Evolutionary conservation across 2,113 vertebrate species (phyloP), one percentile per base, ranked within the genome.

Genomic region (Canis aureus): DNA sequence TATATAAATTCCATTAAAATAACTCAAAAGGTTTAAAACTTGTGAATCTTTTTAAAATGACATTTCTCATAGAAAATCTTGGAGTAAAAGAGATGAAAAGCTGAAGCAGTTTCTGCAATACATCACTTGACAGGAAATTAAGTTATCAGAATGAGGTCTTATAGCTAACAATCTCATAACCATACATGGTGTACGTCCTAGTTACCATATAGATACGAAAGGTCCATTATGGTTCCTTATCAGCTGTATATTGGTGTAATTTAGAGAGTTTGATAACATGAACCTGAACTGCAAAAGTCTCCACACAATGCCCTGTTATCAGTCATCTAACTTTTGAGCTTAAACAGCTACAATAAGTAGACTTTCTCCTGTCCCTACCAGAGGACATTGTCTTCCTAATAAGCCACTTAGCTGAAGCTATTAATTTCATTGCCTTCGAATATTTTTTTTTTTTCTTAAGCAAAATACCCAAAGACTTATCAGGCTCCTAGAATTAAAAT

Each of bases 161-260:
- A 98, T 95, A 99, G 98, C 98, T 99, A 99, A 99, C 98, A 98
- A 98, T 99, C 99, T 98, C 98, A 98, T 97, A 98, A 92, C 98
- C 99, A 98, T 98, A 98, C 98, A 98, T 98, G 98, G 99, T 98
- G 95, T 97, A 98, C 59, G 35, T 98, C 98, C 98, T 98, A 99
- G 99, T 98, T 99, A 98, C 99, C 98, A 96, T 94, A 97, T 98
- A 99, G 99, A 99, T 99, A 99, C 98, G 99, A 99, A 99, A 99
- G 98, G 98, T 98, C 99, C 99, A 99, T 99, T 99, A 99, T 98
- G 98, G 98, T 98, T 98, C 98, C 99, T 99, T 99, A 99, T 99
- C 99, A 98, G 98, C 98, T 98, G 98, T 98, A 98, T 99, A 99
- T 99, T 98, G 98, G 98, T 98, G 98, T 99, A 99, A 99, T 99